These are phyloP conservation scores for Talpa occidentalis DNA, from an alignment of 2,113 vertebrate genomes.

Conservation along the genomic window DNA sequence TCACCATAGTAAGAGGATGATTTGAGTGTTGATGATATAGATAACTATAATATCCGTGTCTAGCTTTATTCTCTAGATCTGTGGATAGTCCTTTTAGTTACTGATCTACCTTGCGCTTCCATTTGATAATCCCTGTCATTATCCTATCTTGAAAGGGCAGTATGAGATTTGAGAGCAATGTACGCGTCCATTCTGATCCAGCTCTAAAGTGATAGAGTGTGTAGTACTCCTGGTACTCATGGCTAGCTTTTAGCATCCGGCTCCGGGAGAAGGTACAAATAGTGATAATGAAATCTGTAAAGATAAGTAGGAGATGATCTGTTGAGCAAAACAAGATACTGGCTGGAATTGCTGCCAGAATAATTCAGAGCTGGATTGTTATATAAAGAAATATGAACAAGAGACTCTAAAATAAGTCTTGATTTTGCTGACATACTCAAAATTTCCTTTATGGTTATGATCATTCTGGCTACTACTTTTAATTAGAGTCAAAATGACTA, in stretches of 20 bases:
- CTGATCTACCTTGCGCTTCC: background rate
- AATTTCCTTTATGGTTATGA: background rate
- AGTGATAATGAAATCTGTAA: background rate
- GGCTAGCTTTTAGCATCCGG: background rate
- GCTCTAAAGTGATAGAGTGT: background rate
- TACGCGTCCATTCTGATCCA: background rate
- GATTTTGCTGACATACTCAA: background rate
- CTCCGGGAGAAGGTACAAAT: background rate
- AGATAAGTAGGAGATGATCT: background rate
- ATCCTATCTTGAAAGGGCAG: background rate
- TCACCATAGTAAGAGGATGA: background rate
- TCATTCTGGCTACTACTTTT: conserved; percentile 13
- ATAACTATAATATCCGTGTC: background rate
- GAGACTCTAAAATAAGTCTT: background rate
- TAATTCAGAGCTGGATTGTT: conserved; percentile 25
- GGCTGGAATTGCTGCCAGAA: background rate
- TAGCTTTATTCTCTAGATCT: background rate
- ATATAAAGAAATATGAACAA: background rate
- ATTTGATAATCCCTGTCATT: background rate
- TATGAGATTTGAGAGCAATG: background rate
- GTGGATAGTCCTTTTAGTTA: background rate
- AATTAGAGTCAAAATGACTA: background rate
- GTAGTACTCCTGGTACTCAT: background rate
- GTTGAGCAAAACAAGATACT: background rate
- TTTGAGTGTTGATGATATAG: background rate